Conservation (phyloP, 2,888 invertebrate species). For the Drosophila melanosoma region DNA sequence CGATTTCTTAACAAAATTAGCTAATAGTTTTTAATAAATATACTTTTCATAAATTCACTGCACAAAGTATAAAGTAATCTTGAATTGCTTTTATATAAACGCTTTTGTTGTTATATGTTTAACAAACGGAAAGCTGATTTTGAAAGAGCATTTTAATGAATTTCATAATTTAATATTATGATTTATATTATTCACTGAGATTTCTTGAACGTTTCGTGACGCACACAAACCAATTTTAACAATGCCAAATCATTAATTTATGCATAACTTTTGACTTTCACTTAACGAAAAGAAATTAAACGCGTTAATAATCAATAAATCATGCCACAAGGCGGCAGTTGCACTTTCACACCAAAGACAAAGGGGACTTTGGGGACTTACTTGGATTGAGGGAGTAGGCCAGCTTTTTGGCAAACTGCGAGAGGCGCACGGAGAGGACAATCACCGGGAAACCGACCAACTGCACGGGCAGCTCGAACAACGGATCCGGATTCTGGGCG, state of each 20-base stretch:
- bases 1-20: no score
- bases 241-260: conserved; percentile 59
- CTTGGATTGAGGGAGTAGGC: conserved; percentile 93
- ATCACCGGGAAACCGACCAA: conserved; percentile 94
- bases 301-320: conserved; percentile 22
- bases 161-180: background rate
- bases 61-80: background rate
- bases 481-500: conserved; percentile 85
- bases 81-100: background rate
- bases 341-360: conserved; percentile 30
- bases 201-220: conserved; percentile 5
- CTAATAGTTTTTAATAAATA: background rate
- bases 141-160: background rate
- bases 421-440: conserved; percentile 90
- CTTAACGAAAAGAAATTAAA: conserved; percentile 52
- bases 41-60: background rate
- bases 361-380: conserved; percentile 80
- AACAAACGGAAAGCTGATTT: background rate
- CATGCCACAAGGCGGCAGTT: conserved; percentile 19
- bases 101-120: background rate
- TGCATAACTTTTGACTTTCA: conserved; percentile 69
- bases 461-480: conserved; percentile 93
- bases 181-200: conserved; percentile 7
- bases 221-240: conserved; percentile 13
- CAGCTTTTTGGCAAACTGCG: conserved; percentile 93